Percentiles rank a stretch among this genome's conserved stretches.
Evolutionary conservation across 2,888 invertebrate genomes (phyloP).

Genomic region (Oligia latruncula): DNA sequence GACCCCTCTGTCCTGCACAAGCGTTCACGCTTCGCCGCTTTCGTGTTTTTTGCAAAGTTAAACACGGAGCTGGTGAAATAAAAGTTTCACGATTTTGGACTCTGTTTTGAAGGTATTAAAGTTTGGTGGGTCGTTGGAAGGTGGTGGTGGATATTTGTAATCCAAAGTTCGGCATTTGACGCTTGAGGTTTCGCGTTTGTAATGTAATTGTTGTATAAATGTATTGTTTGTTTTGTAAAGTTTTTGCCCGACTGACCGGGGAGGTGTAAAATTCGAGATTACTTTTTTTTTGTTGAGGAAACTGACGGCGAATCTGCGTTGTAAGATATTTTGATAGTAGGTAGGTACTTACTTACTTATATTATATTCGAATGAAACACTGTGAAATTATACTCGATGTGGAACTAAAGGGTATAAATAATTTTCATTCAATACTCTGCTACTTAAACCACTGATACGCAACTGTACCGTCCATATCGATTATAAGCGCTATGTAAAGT

Average conservation of each 20-base stretch:
- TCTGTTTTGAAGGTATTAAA: conserved; percentile 48
- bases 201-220: conserved; percentile 87
- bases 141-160: conserved; percentile 11
- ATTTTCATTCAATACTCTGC: background rate
- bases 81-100: conserved; percentile 51
- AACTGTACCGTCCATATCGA: conserved; percentile 55
- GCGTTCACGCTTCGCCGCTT: conserved; percentile 87
- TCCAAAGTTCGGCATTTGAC: conserved; percentile 82
- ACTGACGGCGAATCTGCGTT: conserved; percentile 44
- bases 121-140: conserved; percentile 26
- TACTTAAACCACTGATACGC: conserved; percentile 12
- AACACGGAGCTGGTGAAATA: conserved; percentile 28
- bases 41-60: conserved; percentile 65
- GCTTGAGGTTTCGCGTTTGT: conserved; percentile 87
- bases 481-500: conserved; percentile 21
- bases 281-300: conserved; percentile 59
- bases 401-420: conserved; percentile 36
- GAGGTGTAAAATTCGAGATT: conserved; percentile 75
- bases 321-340: conserved; percentile 30
- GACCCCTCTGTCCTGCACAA: conserved; percentile 87
- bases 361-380: conserved; percentile 40
- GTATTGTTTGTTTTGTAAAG: conserved; percentile 84
- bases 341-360: conserved; percentile 14
- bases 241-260: conserved; percentile 75
- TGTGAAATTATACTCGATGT: conserved; percentile 58